Base-by-base conservation (phyloP, 2,888 invertebrate species). In the Lithodes maja region DNA sequence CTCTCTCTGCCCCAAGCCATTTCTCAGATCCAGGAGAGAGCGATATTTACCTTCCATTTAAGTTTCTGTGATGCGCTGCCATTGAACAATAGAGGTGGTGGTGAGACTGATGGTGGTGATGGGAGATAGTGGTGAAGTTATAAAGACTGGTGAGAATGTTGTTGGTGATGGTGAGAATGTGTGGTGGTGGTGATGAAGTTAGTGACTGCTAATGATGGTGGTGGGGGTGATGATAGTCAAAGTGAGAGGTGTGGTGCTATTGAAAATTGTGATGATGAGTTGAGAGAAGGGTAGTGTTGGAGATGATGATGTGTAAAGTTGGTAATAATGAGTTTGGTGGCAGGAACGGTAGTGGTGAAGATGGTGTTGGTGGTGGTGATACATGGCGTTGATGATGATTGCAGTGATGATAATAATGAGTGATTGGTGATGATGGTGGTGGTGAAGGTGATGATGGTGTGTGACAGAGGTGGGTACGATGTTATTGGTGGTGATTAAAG, bases 21-120 rank as follows among this genome's bases (percentile, higher is more conserved):
- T 33, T 79, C 79, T 79, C 55, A 79, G 55, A 53, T 79, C 54
- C 54, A 54, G 54, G 0, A 15, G 53, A 17, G 15, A 54, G 17
- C n/a, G 79, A 79, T 79, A 79, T 79, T 79, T 79, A 79, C 79
- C 55, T 79, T 79, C 79, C 79, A 79, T 79, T 79, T 54, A 79
- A 79, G 79, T 79, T 82, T 50, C 69, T 61, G 49, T 12, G 79
- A 79, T 54, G 79, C 55, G 2, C 54, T 3, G 5, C 55, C 17
- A 9, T 55, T 33, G 79, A 79, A 79, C 79, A 79, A 79, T 79
- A 17, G 79, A 61, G 61, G 61, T 61, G 61, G 61, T 61, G 61
- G 7, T 61, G 61, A 12, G 7, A 7, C 7, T 61, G 7, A 61
- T 61, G 61, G 5, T 61, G 5, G 61, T 61, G 61, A 12, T n/a